A percentile compares a stretch with the other conserved stretches of the same genome.
Conservation (phyloP, 2,888 invertebrate genomes). For the Linnaemya vulpina region DNA sequence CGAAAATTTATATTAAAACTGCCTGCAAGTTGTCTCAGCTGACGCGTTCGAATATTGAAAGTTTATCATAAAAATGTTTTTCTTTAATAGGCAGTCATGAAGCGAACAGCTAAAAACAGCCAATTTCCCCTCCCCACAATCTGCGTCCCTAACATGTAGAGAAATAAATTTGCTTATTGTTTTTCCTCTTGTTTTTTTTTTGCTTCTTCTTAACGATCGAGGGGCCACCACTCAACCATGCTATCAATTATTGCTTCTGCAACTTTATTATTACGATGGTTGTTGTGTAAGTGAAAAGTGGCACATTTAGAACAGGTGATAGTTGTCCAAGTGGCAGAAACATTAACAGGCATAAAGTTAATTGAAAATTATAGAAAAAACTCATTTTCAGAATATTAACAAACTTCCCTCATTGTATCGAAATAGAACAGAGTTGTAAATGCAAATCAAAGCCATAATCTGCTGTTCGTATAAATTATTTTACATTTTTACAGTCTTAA, state of each 20-base stretch:
- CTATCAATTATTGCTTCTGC: neutral
- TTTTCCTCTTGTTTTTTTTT: neutral
- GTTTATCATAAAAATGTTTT: slow-evolving; percentile 27
- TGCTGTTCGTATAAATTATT: too few relatives aligned
- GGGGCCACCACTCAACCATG: neutral
- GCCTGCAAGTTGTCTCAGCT: slow-evolving; percentile 46
- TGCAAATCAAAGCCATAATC: too few relatives aligned
- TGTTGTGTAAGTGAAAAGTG: neutral
- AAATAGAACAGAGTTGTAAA: too few relatives aligned
- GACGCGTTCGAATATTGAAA: slow-evolving; percentile 13
- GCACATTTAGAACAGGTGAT: neutral
- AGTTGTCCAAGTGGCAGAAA: neutral
- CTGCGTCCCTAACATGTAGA: slow-evolving; percentile 31
- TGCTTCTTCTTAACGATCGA: slow-evolving; percentile 29
- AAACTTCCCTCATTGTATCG: too few relatives aligned
- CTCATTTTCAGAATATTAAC: too few relatives aligned
- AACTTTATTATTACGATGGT: slow-evolving; percentile 31
- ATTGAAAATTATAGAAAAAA: too few relatives aligned
- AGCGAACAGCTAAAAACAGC: neutral
- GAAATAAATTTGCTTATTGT: slow-evolving; percentile 28
- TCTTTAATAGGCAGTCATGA: neutral
- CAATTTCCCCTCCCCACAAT: neutral
- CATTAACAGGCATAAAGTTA: too few relatives aligned
- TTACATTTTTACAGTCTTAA: too few relatives aligned
- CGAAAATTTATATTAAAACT: slow-evolving; percentile 11